Percentiles rank a stretch among this genome's conserved stretches.
Evolutionary conservation across 2,888 invertebrate species (phyloP).

Genomic region (Epiblema foenella): DNA sequence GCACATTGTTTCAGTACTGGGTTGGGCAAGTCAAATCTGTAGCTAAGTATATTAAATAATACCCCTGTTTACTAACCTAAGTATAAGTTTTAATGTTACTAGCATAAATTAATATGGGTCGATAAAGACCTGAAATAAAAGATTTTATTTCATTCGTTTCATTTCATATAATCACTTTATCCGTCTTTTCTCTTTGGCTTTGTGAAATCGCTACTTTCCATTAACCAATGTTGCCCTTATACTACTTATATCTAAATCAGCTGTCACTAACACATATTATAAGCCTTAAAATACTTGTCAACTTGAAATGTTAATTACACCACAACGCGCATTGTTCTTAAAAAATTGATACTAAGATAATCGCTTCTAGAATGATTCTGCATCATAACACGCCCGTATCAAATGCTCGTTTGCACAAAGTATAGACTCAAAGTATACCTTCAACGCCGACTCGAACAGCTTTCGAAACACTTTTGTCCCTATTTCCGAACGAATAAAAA

Average conservation of each 20-base stretch:
- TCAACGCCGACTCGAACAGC: conserved; percentile 69
- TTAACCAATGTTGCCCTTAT: too few species aligned
- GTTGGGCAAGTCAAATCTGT: too few species aligned
- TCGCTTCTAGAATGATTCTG: conserved; percentile 37
- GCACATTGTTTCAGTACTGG: too few species aligned
- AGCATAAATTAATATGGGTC: too few species aligned
- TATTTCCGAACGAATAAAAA: conserved; percentile 80
- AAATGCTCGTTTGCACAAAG: conserved; percentile 81
- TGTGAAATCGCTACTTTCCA: neutral
- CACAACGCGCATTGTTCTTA: neutral
- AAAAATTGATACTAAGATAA: conserved; percentile 6
- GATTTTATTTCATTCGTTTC: too few species aligned
- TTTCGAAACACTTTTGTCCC: conserved; percentile 79
- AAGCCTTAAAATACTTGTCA: neutral
- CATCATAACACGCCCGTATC: conserved; percentile 63
- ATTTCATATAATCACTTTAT: too few species aligned
- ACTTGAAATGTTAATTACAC: neutral
- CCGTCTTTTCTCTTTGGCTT: too few species aligned
- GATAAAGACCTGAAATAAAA: too few species aligned
- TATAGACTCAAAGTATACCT: conserved; percentile 77
- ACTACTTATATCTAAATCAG: neutral
- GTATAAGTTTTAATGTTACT: too few species aligned
- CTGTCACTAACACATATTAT: neutral
- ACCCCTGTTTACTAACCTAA: too few species aligned
- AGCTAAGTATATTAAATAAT: too few species aligned